A percentile compares a stretch with the other conserved stretches of the same genome.
Evolutionary conservation across 2,113 vertebrate genomes (phyloP).

Genomic region (Typhlomys cinereus): DNA sequence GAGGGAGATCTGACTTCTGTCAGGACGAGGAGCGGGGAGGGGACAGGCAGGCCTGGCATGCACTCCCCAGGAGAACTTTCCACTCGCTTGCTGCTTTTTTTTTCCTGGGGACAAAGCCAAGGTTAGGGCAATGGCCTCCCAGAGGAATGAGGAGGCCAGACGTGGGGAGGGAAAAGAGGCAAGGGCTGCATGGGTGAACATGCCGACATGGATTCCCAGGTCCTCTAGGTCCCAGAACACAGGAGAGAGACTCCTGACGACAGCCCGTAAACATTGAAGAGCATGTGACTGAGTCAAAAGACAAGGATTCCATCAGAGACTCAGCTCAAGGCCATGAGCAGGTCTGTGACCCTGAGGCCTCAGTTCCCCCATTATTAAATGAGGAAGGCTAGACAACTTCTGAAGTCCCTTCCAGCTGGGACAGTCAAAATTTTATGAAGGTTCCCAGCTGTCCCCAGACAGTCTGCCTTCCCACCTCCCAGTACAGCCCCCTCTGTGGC

Average conservation of each 20-base stretch:
- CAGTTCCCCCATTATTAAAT: constrained; percentile 39
- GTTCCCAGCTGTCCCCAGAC: constrained; percentile 69
- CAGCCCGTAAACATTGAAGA: not conserved
- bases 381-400: not conserved
- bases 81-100: constrained; percentile 35
- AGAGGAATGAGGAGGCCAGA: constrained; percentile 43
- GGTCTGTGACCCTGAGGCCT: constrained; percentile 22
- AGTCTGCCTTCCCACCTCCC: constrained; percentile 62
- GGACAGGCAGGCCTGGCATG: not conserved
- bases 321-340: not conserved
- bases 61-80: constrained; percentile 47
- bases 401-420: constrained; percentile 44
- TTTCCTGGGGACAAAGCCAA: constrained; percentile 45
- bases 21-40: constrained; percentile 59
- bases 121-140: not conserved
- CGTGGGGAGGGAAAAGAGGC: not conserved
- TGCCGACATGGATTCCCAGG: not conserved
- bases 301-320: not conserved
- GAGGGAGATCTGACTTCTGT: constrained; percentile 63
- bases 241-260: not conserved
- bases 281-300: not conserved
- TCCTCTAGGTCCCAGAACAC: not conserved
- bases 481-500: not conserved
- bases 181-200: not conserved
- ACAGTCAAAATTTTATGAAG: constrained; percentile 56